Percentiles rank a stretch among this genome's conserved stretches.
Evolutionary conservation across 2,888 invertebrate species (phyloP).

Genomic region (Amphipyra tragopoginis): DNA sequence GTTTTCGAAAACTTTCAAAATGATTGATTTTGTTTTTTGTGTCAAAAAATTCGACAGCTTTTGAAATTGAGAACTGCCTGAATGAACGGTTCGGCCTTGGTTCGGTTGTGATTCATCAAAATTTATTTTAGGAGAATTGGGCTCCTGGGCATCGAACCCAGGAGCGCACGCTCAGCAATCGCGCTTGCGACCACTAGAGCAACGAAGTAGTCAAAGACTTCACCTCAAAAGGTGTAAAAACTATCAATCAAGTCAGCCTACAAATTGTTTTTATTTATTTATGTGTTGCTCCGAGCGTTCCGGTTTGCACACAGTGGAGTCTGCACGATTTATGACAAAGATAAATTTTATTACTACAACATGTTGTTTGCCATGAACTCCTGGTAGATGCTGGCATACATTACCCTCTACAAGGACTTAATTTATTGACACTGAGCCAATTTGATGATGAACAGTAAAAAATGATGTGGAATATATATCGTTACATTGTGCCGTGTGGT

Average conservation of each 20-base stretch:
- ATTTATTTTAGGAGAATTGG: too few species aligned
- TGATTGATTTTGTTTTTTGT: too few species aligned
- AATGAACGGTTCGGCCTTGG: too few species aligned
- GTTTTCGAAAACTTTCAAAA: too few species aligned
- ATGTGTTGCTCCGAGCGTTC: slow-evolving; percentile 22
- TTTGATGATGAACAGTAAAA: neutral
- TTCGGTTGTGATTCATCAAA: too few species aligned
- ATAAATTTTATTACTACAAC: slow-evolving; percentile 56
- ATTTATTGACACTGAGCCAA: slow-evolving; percentile 30
- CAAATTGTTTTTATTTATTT: slow-evolving; percentile 40
- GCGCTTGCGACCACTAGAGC: too few species aligned
- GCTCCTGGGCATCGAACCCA: too few species aligned
- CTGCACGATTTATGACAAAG: slow-evolving; percentile 52
- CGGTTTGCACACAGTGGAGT: slow-evolving; percentile 26
- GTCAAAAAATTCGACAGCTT: too few species aligned
- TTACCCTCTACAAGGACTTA: slow-evolving; percentile 22
- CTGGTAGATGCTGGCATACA: slow-evolving; percentile 23
- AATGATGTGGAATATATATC: too few species aligned
- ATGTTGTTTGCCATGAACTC: slow-evolving; percentile 41
- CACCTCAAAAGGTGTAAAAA: slow-evolving; percentile 12
- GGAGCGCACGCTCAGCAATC: too few species aligned
- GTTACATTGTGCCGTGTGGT: too few species aligned
- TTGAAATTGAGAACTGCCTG: too few species aligned
- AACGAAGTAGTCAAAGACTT: slow-evolving; percentile 8
- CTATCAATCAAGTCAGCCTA: slow-evolving; percentile 28